A percentile compares a stretch with the other conserved stretches of the same genome.
phyloP scores from a whole-genome alignment of 2,888 invertebrate species.

The Helobdella robusta region DNA sequence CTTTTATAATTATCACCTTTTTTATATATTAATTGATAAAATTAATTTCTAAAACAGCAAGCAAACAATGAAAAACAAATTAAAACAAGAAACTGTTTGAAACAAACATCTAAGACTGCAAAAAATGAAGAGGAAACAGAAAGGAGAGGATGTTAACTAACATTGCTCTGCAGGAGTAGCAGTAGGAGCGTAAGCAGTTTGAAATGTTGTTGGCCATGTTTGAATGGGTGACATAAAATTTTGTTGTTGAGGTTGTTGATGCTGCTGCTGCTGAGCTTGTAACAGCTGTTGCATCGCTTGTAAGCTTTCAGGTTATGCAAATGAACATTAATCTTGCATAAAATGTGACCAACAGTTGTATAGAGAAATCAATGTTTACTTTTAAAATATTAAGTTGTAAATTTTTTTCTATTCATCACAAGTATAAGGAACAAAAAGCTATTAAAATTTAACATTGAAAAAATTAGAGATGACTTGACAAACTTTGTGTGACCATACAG shows the following conservation, averaged over 20 bases:
- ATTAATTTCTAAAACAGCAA: no score
- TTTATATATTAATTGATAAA: no score
- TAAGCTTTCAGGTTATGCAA: background rate
- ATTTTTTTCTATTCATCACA: no score
- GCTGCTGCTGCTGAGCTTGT: constrained; percentile 13
- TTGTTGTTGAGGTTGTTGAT: constrained; percentile 17
- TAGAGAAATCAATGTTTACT: no score
- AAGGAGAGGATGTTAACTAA: background rate
- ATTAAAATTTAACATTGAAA: background rate
- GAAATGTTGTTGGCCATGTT: constrained; percentile 14
- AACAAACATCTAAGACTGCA: no score
- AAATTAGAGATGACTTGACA: background rate
- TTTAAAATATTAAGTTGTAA: no score
- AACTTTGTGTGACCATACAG: constrained; percentile 3
- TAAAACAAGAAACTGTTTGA: no score
- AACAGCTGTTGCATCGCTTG: background rate
- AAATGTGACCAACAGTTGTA: no score
- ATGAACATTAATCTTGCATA: background rate
- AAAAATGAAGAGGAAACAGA: background rate
- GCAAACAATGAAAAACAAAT: no score
- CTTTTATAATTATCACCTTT: no score
- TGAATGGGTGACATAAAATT: constrained; percentile 18
- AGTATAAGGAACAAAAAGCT: background rate
- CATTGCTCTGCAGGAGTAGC: constrained; percentile 13
- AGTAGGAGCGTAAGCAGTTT: constrained; percentile 18